Evolutionary conservation across 2,888 invertebrate genomes (phyloP).

Genomic region (Thymelicus acteon): DNA sequence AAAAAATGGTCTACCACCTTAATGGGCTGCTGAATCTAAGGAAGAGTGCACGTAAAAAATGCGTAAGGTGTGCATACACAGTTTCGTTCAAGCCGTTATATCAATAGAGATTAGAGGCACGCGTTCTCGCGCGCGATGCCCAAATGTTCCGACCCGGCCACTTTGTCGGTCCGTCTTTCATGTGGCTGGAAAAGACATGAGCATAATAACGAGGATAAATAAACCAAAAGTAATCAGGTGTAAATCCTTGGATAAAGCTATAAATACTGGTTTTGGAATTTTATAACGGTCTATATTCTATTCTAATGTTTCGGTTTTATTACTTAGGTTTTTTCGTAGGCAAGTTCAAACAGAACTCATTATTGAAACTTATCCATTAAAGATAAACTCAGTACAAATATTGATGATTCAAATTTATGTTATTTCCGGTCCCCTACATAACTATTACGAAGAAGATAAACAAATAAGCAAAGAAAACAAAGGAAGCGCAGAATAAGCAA

Average conservation of each 20-base stretch:
- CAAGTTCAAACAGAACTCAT: no score
- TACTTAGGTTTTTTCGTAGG: not conserved
- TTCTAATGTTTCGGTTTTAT: not conserved
- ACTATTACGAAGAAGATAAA: not conserved
- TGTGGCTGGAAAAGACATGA: slow-evolving; percentile 76
- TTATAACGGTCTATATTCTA: not conserved
- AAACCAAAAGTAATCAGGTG: slow-evolving; percentile 58
- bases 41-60: slow-evolving; percentile 63
- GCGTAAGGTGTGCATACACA: slow-evolving; percentile 76
- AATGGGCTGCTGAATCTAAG: slow-evolving; percentile 66
- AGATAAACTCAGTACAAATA: no score
- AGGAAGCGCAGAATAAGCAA: not conserved
- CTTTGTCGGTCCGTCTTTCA: slow-evolving; percentile 74
- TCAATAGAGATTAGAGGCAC: slow-evolving; percentile 83
- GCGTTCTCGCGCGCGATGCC: slow-evolving; percentile 60
- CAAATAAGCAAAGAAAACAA: slow-evolving; percentile 1
- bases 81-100: slow-evolving; percentile 73
- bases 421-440: no score
- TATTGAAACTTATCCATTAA: no score
- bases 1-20: slow-evolving; percentile 75
- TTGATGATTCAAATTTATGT: no score
- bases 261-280: slow-evolving; percentile 48
- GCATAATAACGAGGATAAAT: slow-evolving; percentile 55
- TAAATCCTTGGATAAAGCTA: slow-evolving; percentile 60
- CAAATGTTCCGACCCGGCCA: slow-evolving; percentile 58